Percentiles rank a stretch among this genome's conserved stretches.
Conservation (phyloP, 2,113 vertebrate species). For the Antigone vipio region DNA sequence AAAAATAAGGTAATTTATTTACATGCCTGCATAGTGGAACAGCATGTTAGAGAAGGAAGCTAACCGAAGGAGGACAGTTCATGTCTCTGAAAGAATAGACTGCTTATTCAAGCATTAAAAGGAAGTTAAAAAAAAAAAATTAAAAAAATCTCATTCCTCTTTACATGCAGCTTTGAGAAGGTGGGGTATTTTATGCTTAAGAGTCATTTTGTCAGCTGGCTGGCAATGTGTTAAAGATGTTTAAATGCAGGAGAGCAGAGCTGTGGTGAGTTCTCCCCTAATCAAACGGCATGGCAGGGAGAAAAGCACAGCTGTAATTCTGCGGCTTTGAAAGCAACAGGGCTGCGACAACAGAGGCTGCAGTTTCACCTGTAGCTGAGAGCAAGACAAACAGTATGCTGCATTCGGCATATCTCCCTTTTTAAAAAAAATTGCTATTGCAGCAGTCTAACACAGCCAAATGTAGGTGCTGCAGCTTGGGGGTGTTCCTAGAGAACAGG, state of each 20-base stretch:
- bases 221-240: neutral
- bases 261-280: neutral
- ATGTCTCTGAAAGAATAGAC: neutral
- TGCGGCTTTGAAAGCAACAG: neutral
- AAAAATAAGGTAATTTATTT: constrained; percentile 39
- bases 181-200: neutral
- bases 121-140: neutral
- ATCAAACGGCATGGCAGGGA: neutral
- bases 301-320: neutral
- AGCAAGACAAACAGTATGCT: neutral
- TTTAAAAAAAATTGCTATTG: neutral
- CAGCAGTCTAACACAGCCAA: neutral
- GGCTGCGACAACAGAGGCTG: neutral
- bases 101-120: neutral
- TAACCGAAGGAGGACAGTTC: neutral
- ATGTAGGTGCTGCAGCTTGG: neutral
- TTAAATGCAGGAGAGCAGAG: neutral
- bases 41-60: neutral
- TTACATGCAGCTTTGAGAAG: neutral
- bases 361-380: neutral
- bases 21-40: neutral
- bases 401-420: neutral
- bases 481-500: neutral
- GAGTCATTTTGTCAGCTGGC: neutral
- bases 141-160: neutral